These are phyloP conservation scores for Thyatira batis DNA, from an alignment of 2,888 invertebrate species.

Conservation along the genomic window DNA sequence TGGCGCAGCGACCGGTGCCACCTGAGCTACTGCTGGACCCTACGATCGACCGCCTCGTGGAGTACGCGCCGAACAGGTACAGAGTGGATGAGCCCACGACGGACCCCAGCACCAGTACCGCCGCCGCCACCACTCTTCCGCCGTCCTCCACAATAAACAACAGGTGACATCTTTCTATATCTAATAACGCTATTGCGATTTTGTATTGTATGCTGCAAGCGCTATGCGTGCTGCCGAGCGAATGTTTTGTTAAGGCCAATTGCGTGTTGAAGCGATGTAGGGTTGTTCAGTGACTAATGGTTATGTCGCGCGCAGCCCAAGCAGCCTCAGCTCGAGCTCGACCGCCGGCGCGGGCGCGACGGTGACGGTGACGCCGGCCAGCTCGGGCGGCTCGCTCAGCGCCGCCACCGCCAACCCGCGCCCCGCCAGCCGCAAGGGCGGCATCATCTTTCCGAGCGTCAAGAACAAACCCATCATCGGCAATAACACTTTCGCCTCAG, in stretches of 20 bases:
- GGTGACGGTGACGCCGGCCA: constrained; percentile 63
- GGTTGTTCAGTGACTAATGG: constrained; percentile 59
- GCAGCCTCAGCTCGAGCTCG: constrained; percentile 43
- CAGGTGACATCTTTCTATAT: constrained; percentile 72
- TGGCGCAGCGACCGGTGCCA: constrained; percentile 88
- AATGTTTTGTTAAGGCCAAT: constrained; percentile 16
- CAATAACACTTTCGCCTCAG: constrained; percentile 91
- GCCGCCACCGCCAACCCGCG: constrained; percentile 66
- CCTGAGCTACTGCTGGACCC: constrained; percentile 88
- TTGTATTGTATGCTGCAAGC: constrained; percentile 25
- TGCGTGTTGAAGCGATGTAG: constrained; percentile 31
- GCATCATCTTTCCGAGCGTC: constrained; percentile 94
- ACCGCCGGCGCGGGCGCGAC: constrained; percentile 43
- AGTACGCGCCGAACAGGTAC: constrained; percentile 89
- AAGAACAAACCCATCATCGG: constrained; percentile 94
- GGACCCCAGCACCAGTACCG: constrained; percentile 65
- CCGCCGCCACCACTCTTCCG: constrained; percentile 55
- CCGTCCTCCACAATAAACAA: constrained; percentile 53
- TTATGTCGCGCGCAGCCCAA: constrained; percentile 74
- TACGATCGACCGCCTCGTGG: constrained; percentile 89
- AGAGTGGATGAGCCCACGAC: constrained; percentile 67
- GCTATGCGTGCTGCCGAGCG: constrained; percentile 38
- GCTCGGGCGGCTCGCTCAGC: constrained; percentile 48
- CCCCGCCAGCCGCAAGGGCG: constrained; percentile 85
- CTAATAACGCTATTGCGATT: constrained; percentile 40